A percentile compares a stretch with the other conserved stretches of the same genome.
These are phyloP conservation scores for Folsomia candida DNA, from an alignment of 2,888 invertebrate genomes.

Conservation along the genomic window DNA sequence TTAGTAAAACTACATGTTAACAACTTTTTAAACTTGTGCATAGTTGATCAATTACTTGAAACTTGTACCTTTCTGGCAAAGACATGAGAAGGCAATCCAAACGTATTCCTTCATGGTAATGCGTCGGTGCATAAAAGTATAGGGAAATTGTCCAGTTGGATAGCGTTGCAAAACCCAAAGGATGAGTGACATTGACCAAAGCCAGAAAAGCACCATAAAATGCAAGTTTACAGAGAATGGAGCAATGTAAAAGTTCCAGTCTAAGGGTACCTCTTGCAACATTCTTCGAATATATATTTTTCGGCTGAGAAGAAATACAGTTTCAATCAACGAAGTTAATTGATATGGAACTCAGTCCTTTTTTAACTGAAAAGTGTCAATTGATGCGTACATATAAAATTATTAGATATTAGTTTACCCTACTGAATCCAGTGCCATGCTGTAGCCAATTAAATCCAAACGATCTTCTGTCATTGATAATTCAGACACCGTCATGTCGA, in stretches of 20 bases:
- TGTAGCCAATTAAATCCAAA: constrained; percentile 19
- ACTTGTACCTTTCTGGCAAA: constrained; percentile 8
- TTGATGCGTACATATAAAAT: too few relatives aligned
- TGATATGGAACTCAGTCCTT: too few relatives aligned
- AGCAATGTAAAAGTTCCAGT: constrained; percentile 28
- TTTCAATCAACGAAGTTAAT: neutral
- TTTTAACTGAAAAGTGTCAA: too few relatives aligned
- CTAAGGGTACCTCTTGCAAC: constrained; percentile 15
- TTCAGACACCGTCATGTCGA: constrained; percentile 24
- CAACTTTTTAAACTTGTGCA: too few relatives aligned
- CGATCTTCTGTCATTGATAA: constrained; percentile 29
- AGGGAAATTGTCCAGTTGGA: too few relatives aligned
- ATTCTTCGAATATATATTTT: constrained; percentile 20
- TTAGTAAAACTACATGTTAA: neutral
- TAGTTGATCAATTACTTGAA: too few relatives aligned
- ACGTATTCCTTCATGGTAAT: neutral
- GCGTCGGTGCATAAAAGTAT: too few relatives aligned
- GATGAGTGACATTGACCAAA: neutral
- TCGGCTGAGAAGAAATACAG: neutral
- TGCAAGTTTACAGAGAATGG: constrained; percentile 23
- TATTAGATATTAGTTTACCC: constrained; percentile 13
- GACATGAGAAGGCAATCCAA: constrained; percentile 4
- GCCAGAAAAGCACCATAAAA: constrained; percentile 4
- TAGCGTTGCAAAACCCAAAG: too few relatives aligned
- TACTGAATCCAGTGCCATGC: constrained; percentile 13